Conservation (phyloP, 2,113 vertebrate genomes). For the Chauna torquata region DNA sequence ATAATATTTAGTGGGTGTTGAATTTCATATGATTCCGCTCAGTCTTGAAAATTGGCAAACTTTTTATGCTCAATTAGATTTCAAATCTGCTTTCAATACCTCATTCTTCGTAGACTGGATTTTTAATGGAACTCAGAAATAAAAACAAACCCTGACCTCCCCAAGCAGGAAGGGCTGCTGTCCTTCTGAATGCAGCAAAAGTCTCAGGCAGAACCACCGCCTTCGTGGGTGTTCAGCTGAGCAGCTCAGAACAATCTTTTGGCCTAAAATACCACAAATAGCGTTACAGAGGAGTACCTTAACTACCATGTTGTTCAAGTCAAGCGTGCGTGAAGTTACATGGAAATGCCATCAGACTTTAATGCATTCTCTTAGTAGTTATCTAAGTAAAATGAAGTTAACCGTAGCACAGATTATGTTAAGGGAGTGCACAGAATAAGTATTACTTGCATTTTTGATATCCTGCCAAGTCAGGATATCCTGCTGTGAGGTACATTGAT, state of each 20-base stretch:
- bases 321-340: background rate
- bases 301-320: background rate
- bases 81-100: conserved; percentile 36
- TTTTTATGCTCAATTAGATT: conserved; percentile 25
- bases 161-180: background rate
- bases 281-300: background rate
- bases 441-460: conserved; percentile 27
- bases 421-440: conserved; percentile 16
- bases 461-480: conserved; percentile 39
- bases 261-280: background rate
- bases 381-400: conserved; percentile 23
- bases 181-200: background rate
- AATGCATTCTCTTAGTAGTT: conserved; percentile 23
- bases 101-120: conserved; percentile 23
- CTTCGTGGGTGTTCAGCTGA: background rate
- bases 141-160: background rate
- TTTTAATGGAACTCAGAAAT: background rate
- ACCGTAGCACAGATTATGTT: conserved; percentile 1
- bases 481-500: conserved; percentile 17
- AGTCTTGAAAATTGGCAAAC: conserved; percentile 22
- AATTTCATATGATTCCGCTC: conserved; percentile 44
- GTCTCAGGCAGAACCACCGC: background rate
- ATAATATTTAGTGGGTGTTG: conserved; percentile 42
- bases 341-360: conserved; percentile 46
- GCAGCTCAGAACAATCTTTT: background rate